Evolutionary conservation across 2,888 invertebrate genomes (phyloP), one percentile per base, ranked within the genome.

Genomic region (Malacosoma neustria): DNA sequence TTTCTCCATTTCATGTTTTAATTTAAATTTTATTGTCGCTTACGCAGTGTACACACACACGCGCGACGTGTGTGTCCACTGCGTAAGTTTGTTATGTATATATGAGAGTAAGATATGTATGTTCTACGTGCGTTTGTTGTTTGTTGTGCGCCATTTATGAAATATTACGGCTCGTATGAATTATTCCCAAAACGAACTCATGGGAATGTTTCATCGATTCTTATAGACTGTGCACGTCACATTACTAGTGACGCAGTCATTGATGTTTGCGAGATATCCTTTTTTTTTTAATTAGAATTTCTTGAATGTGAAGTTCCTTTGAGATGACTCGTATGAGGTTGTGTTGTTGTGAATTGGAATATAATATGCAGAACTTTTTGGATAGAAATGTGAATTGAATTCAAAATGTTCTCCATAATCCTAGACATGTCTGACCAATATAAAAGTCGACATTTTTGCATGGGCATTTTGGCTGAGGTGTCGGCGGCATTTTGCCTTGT

Each of bases 111-210:
- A 66, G 66, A 64, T 66, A 71, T 58, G 60, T 61, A 49, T 44
- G 46, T 68, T 72, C 60, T 74, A 69, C 64, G 74, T 61, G 81
- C 81, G 79, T 71, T 34, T 72, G 81, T 84, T 82, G 72, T 63
- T 68, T 79, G 82, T 81, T 81, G 71, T 68, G 67, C 81, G 80
- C 80, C 72, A 64, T 76, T 65, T 58, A 69, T 61, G 57, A 57
- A 59, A 57, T 50, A 51, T 66, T 66, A 48, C 58, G 9, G 9
- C 5, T 5, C 9, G 22, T 22, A 22, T 22, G 22, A 22, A 22
- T 22, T 9, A 22, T 22, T 22, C 22, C 22, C 22, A 22, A 5
- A 9, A 5, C 22, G 6, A 9, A 9, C 9, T 22, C 9, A 22
- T 22, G 22, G 22, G 22, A 22, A 22, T 22, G 22, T 22, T 32